Conservation (phyloP, 2,797 vertebrate genomes). For the Amphiprion clarkii region DNA sequence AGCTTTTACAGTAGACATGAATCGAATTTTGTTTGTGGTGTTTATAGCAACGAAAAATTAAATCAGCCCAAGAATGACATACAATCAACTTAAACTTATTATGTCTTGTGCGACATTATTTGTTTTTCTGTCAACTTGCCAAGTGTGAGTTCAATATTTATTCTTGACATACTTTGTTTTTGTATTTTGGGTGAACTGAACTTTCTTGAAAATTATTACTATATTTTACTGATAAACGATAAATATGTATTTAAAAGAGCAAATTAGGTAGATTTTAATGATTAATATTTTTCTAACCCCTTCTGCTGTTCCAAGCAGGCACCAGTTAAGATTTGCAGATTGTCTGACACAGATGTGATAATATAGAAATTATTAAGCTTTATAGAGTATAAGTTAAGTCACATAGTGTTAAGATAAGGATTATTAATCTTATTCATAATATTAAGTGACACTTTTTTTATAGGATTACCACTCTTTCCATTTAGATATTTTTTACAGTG, state of each 20-base stretch:
- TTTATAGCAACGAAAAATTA: no score
- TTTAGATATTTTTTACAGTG: slow-evolving; percentile 29
- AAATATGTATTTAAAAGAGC: no score
- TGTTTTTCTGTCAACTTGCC: no score
- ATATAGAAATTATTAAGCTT: slow-evolving; percentile 18
- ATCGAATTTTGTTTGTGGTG: no score
- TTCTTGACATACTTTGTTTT: not conserved
- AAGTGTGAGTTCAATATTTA: no score
- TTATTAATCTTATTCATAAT: slow-evolving; percentile 16
- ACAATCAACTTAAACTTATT: no score
- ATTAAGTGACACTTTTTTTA: slow-evolving; percentile 19
- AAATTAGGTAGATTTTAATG: no score
- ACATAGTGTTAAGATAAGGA: slow-evolving; percentile 18
- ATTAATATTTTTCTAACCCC: not conserved
- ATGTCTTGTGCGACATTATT: no score
- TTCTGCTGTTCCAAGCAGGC: slow-evolving; percentile 6
- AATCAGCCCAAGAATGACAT: no score
- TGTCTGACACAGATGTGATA: slow-evolving; percentile 47
- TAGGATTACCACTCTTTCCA: slow-evolving; percentile 10
- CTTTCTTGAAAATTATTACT: no score
- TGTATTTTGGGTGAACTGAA: slow-evolving; percentile 2
- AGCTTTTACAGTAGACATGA: no score
- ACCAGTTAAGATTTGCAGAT: slow-evolving; percentile 36
- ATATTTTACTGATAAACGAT: no score
- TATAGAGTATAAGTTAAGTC: slow-evolving; percentile 16